Evolutionary conservation across 2,888 invertebrate genomes (phyloP).

Genomic region (Lydus trimaculatus): DNA sequence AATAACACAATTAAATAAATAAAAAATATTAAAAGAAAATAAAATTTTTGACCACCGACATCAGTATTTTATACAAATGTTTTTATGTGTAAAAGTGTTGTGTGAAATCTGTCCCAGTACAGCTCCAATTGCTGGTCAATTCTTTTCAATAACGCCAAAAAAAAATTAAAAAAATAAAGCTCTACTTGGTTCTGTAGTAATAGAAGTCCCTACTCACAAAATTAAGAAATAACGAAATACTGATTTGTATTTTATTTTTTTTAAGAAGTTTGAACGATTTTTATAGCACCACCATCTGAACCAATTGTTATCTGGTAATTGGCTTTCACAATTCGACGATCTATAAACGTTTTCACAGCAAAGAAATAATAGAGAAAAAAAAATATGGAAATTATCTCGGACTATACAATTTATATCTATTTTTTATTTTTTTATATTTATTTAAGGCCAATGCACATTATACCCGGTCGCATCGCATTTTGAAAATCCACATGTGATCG

Average conservation of each 20-base stretch:
- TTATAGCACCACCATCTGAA: conserved; percentile 53
- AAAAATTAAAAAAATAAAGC: not conserved
- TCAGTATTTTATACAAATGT: not conserved
- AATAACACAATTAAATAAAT: conserved; percentile 28
- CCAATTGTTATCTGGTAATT: conserved; percentile 58
- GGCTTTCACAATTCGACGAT: conserved; percentile 57
- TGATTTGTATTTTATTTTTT: too few relatives aligned
- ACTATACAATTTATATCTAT: not conserved
- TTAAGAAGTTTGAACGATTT: conserved; percentile 56
- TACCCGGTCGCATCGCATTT: too few relatives aligned
- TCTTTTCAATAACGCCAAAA: not conserved
- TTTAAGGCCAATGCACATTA: too few relatives aligned
- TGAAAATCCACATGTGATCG: too few relatives aligned
- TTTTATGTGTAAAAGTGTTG: not conserved
- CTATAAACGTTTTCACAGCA: conserved; percentile 42
- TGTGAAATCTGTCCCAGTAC: conserved; percentile 6
- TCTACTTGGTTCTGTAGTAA: not conserved
- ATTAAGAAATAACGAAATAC: not conserved
- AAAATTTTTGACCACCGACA: conserved; percentile 1
- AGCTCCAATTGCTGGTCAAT: conserved; percentile 27
- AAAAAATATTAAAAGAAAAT: conserved; percentile 6
- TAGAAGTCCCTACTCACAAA: conserved; percentile 32
- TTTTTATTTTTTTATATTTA: too few relatives aligned
- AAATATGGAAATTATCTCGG: conserved; percentile 3
- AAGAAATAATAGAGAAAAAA: conserved; percentile 27